A percentile compares a stretch with the other conserved stretches of the same genome.
phyloP scores from a whole-genome alignment of 2,888 invertebrate genomes.

The Noctua pronuba region DNA sequence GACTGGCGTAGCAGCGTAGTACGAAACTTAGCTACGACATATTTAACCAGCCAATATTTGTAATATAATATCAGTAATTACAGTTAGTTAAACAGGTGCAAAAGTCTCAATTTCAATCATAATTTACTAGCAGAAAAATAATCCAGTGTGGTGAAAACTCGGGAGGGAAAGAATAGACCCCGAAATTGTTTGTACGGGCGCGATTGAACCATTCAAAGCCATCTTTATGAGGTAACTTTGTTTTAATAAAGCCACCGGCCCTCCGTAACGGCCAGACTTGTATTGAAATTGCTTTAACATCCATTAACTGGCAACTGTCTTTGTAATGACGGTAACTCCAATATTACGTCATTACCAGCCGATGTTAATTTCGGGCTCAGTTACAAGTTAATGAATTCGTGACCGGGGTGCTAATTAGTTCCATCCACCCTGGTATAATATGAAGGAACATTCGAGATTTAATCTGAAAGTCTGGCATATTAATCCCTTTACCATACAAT shows the following conservation, averaged over 20 bases:
- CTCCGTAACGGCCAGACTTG: constrained; percentile 2
- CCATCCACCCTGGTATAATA: neutral
- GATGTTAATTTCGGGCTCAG: constrained; percentile 33
- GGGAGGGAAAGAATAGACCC: neutral
- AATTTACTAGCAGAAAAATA: constrained; percentile 2
- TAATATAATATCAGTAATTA: neutral
- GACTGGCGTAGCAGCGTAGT: constrained; percentile 26
- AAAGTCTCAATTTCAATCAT: neutral
- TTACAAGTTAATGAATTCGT: constrained; percentile 43
- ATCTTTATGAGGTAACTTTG: constrained; percentile 43
- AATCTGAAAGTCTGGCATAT: constrained; percentile 7
- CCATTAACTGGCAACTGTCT: constrained; percentile 13
- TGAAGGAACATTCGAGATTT: constrained; percentile 6
- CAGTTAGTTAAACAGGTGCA: neutral
- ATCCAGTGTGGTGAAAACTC: neutral
- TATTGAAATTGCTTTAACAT: constrained; percentile 30
- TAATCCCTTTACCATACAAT: constrained; percentile 17
- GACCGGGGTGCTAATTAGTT: constrained; percentile 37
- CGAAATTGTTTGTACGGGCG: constrained; percentile 17
- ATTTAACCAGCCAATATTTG: neutral
- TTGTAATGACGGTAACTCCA: constrained; percentile 17
- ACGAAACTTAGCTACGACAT: neutral
- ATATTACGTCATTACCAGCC: constrained; percentile 37
- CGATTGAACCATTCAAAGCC: constrained; percentile 33
- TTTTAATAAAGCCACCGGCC: constrained; percentile 49